phyloP scores from a whole-genome alignment of 2,797 vertebrate genomes.

The Cuculus canorus region DNA sequence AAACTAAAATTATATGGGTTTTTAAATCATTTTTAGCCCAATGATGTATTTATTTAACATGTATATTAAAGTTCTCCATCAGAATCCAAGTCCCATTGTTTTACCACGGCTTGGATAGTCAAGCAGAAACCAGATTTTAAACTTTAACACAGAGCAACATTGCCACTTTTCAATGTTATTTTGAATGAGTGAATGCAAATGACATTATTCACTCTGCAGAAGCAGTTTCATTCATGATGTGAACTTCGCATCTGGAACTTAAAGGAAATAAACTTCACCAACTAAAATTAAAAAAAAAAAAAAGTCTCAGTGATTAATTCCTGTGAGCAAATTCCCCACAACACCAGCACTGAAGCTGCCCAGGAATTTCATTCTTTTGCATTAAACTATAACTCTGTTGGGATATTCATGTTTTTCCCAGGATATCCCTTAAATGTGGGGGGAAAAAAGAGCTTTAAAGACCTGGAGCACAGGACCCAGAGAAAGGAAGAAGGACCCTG shows the following conservation, averaged over 20 bases:
- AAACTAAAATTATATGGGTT: background rate
- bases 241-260: constrained; percentile 22
- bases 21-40: background rate
- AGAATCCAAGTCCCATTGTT: background rate
- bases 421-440: background rate
- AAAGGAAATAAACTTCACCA: background rate
- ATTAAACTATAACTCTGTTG: background rate
- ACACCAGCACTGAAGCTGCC: background rate
- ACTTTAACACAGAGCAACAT: background rate
- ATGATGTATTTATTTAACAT: background rate
- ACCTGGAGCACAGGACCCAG: background rate
- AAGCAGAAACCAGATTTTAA: background rate
- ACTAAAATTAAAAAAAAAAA: background rate
- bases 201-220: background rate
- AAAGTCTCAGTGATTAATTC: background rate
- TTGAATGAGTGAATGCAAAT: constrained; percentile 23
- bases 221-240: background rate
- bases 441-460: background rate
- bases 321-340: background rate
- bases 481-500: background rate
- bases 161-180: background rate
- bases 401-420: background rate
- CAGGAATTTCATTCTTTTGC: background rate
- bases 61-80: background rate
- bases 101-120: background rate